Percentiles rank a stretch among this genome's conserved stretches.
Conservation (phyloP, 2,888 invertebrate species). For the Macaria notata region DNA sequence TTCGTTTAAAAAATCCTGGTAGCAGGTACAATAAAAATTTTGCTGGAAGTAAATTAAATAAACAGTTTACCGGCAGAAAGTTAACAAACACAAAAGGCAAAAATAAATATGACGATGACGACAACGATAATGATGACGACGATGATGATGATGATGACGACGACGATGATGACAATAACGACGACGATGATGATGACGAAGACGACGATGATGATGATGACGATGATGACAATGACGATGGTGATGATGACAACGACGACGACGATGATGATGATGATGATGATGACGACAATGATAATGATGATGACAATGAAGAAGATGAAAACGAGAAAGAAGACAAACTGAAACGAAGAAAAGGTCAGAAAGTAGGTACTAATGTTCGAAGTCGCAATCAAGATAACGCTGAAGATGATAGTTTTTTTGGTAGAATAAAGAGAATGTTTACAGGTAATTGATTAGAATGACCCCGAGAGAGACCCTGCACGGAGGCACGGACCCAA, state of each 20-base stretch:
- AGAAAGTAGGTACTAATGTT: slow-evolving; percentile 46
- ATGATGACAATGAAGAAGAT: slow-evolving; percentile 49
- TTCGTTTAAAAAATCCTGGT: slow-evolving; percentile 40
- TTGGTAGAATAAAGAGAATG: slow-evolving; percentile 77
- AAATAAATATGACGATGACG: slow-evolving; percentile 71
- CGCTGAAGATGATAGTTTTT: slow-evolving; percentile 73
- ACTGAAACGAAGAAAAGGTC: slow-evolving; percentile 55
- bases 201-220: slow-evolving; percentile 49
- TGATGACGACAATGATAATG: slow-evolving; percentile 66
- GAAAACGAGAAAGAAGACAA: slow-evolving; percentile 71
- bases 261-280: slow-evolving; percentile 59
- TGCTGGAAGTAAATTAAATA: slow-evolving; percentile 41
- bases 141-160: slow-evolving; percentile 47
- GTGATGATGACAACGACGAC: slow-evolving; percentile 59
- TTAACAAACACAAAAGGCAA: slow-evolving; percentile 47
- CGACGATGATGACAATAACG: slow-evolving; percentile 53
- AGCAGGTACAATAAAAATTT: slow-evolving; percentile 30
- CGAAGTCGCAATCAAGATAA: slow-evolving; percentile 61
- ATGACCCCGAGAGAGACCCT: slow-evolving; percentile 64
- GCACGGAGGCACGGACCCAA: slow-evolving; percentile 56
- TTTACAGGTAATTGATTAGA: slow-evolving; percentile 77
- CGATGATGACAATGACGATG: slow-evolving; percentile 60
- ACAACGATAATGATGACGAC: slow-evolving; percentile 52
- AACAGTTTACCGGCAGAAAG: slow-evolving; percentile 43
- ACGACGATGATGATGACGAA: slow-evolving; percentile 32